Conservation (phyloP, 2,113 vertebrate species). For the Mungos mungo region DNA sequence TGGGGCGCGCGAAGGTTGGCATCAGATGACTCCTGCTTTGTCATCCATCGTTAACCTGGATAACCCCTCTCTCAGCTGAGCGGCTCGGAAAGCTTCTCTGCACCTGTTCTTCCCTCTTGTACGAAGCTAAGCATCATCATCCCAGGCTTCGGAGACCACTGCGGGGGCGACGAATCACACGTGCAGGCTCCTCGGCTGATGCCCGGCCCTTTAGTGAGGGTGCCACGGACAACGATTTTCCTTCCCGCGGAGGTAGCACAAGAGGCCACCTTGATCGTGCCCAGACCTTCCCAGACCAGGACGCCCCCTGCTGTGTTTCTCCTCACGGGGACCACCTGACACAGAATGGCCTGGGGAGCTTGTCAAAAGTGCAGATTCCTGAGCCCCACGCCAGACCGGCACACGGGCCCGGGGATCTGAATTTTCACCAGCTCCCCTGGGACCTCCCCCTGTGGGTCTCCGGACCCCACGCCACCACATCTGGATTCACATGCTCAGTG, state of each 20-base stretch:
- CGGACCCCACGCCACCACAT: rapidly evolving
- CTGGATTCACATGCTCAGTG: neutral
- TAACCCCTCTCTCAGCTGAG: neutral
- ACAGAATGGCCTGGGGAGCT: neutral
- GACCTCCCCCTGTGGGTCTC: neutral
- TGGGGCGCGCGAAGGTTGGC: neutral
- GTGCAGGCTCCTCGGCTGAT: rapidly evolving
- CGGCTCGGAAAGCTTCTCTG: neutral
- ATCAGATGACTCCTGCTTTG: neutral
- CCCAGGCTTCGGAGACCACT: neutral
- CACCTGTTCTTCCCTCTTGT: neutral
- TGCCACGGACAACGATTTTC: rapidly evolving
- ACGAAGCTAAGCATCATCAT: neutral
- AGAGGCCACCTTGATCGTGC: rapidly evolving
- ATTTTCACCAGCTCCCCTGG: neutral
- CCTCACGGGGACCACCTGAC: neutral
- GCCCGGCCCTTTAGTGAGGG: neutral
- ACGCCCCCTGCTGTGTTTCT: neutral
- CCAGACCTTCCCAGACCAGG: neutral
- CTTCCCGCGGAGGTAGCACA: neutral
- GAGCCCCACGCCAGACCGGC: neutral
- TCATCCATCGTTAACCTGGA: neutral
- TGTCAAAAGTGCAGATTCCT: neutral
- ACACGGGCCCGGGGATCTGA: neutral
- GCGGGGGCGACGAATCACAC: neutral